phyloP scores from a whole-genome alignment of 2,888 invertebrate genomes.

The Drosophila histrio region DNA sequence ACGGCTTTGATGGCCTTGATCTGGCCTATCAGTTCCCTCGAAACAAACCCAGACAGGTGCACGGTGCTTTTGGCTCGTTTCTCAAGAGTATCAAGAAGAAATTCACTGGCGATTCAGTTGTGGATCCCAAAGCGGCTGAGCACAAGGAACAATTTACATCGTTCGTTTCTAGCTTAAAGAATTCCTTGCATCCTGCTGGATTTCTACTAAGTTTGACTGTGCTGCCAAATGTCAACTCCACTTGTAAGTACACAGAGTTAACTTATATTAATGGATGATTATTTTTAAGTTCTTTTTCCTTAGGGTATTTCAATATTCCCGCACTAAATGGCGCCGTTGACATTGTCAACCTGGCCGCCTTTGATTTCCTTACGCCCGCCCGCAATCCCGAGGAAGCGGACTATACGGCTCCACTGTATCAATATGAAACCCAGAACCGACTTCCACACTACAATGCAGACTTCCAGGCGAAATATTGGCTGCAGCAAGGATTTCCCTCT shows the following conservation, averaged over 20 bases:
- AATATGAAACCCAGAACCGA: constrained; percentile 87
- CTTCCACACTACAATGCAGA: constrained; percentile 88
- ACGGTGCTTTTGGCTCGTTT: constrained; percentile 86
- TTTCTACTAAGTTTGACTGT: constrained; percentile 88
- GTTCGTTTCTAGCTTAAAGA: constrained; percentile 89
- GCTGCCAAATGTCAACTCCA: constrained; percentile 91
- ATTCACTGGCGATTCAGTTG: constrained; percentile 88
- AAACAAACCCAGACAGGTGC: constrained; percentile 91
- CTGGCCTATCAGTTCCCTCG: constrained; percentile 93
- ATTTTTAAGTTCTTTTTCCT: not conserved
- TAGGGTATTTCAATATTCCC: constrained; percentile 91
- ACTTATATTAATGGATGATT: not conserved
- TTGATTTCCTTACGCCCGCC: constrained; percentile 91
- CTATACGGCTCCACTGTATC: constrained; percentile 88
- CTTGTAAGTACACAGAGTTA: constrained; percentile 85
- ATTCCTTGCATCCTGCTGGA: constrained; percentile 88
- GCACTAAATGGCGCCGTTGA: constrained; percentile 90
- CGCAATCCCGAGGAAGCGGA: constrained; percentile 92
- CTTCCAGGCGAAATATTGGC: constrained; percentile 88
- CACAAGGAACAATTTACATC: constrained; percentile 92
- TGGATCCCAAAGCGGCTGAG: constrained; percentile 90
- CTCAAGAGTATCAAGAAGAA: constrained; percentile 91
- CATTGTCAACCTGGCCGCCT: constrained; percentile 90
- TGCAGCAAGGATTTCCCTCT: constrained; percentile 86
- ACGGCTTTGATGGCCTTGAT: constrained; percentile 94